Percentiles rank a stretch among this genome's conserved stretches.
These are phyloP conservation scores for Diploscapter pachys DNA, from an alignment of 1,140 invertebrate species.

Conservation along the genomic window DNA sequence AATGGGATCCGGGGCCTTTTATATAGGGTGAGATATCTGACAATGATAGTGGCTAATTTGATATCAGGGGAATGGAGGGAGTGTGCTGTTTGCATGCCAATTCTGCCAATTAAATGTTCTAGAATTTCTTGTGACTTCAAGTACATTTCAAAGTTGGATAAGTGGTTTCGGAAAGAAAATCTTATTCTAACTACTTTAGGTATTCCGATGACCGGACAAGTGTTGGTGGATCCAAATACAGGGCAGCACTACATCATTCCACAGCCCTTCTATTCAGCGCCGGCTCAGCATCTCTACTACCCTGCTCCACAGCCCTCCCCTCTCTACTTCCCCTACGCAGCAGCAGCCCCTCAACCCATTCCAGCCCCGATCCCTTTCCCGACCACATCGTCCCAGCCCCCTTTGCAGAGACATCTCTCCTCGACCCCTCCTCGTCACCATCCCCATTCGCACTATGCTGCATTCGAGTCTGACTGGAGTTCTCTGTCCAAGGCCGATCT, in stretches of 20 bases:
- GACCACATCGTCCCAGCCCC: background rate
- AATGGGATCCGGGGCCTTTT: too few relatives aligned
- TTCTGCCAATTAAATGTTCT: too few relatives aligned
- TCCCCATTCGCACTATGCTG: background rate
- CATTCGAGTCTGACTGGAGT: background rate
- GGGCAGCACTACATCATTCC: conserved; percentile 36
- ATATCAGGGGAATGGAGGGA: too few relatives aligned
- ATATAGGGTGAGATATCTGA: too few relatives aligned
- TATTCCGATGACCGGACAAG: conserved; percentile 25
- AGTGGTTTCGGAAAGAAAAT: too few relatives aligned
- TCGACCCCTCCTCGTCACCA: background rate
- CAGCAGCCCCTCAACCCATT: background rate
- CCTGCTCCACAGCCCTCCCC: conserved; percentile 18
- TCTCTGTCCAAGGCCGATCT: background rate
- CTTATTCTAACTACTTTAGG: conserved; percentile 3
- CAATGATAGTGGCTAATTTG: too few relatives aligned
- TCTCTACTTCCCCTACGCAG: conserved; percentile 21
- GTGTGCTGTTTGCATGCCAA: too few relatives aligned
- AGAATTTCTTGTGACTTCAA: too few relatives aligned
- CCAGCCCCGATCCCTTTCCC: conserved; percentile 12
- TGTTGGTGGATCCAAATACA: conserved; percentile 24
- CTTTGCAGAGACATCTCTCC: background rate
- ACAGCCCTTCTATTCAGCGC: conserved; percentile 17
- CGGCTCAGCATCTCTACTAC: conserved; percentile 22
- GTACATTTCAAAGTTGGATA: too few relatives aligned